Base-by-base conservation (phyloP, 1,140 invertebrate species). In the Drosophila ohnishii region DNA sequence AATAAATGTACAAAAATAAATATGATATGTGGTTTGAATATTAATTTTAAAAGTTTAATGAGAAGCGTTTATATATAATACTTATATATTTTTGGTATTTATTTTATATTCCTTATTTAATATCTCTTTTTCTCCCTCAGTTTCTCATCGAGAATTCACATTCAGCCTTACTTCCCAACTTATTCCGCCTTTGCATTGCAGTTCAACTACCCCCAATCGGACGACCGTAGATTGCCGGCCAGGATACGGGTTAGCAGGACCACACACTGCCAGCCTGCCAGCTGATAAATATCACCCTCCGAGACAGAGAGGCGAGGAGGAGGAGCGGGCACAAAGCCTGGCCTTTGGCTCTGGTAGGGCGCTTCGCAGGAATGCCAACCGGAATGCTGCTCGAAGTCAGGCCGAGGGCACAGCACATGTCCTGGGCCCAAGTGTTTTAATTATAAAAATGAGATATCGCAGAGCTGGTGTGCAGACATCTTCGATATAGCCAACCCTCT, bases 391-490 rank as follows among this genome's bases (percentile, higher is more conserved):
- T 19, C 47, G 40, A 13, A 61, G 32, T n/a, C 55, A 45, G 9
- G 30, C 16, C 45, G 35, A 44, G 40, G 45, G 48, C 53, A 53
- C 37, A 59, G 65, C 47, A 73, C 66, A 76, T 62, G 72, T 77
- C 63, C 64, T 53, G 69, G 63, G 58, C 75, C 65, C 73, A 75
- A 77, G 72, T 75, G 75, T 77, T 77, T 77, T 77, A 77, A 77
- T 77, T 77, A 77, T 76, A 77, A 75, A 75, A 77, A 77, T 75
- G 73, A 75, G 73, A 75, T 75, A 75, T 75, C 73, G 75, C 59
- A 19, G 45, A 30, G 45, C 75, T 51, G 55, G 72, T 35, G 59
- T 42, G 73, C 72, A 76, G 71, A 67, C 65, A 69, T 69, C 65
- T 69, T 66, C 65, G 65, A 69, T 66, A 30, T 44, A 22, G 61